Base-by-base conservation (phyloP, 2,888 invertebrate genomes). In the Lithodes maja region DNA sequence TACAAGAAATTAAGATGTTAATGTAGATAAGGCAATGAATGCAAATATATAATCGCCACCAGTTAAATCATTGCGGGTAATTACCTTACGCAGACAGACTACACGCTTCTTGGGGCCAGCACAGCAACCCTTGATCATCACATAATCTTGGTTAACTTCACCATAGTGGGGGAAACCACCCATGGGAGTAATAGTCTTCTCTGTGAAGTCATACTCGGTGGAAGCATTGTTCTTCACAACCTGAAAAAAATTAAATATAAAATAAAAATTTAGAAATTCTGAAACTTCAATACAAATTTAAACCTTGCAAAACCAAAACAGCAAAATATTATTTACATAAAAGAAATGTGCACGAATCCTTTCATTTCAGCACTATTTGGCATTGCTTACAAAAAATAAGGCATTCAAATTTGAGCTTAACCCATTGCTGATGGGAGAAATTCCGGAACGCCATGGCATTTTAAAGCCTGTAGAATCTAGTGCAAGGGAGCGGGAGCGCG, bases 91-190 rank as follows among this genome's bases (percentile, higher is more conserved):
- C 92, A 99, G 95, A 86, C 99, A 99, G 93, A 99, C 97, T 81
- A 99, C 97, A 92, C 99, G 96, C 94, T 99, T 99, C 95, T 98
- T 99, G 92, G 98, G 97, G 92, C 99, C 99, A 95, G 98, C 96
- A 93, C 97, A 97, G 93, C 98, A 98, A 92, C 99, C 99, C 94
- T 98, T 99, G 93, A 99, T 95, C 99, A 99, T 99, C 92, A 99
- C 95, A 94, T 97, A 99, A 94, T 99, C 99, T 94, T 99, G 98
- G 94, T 99, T 99, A 74, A 99, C 99, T 94, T 99, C 98, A 94
- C 99, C 99, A 94, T 99, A 99, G 94, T 99, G 99, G 91, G 99
- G 99, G 95, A 99, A 99, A 92, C 99, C 99, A 94, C 99, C 99
- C 98, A 99, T 98, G 50, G 99, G 99, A 3, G 99, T 99, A 94